phyloP scores from a whole-genome alignment of 92 coral and sea anemone species.

The Anthopleura xanthogrammica region DNA sequence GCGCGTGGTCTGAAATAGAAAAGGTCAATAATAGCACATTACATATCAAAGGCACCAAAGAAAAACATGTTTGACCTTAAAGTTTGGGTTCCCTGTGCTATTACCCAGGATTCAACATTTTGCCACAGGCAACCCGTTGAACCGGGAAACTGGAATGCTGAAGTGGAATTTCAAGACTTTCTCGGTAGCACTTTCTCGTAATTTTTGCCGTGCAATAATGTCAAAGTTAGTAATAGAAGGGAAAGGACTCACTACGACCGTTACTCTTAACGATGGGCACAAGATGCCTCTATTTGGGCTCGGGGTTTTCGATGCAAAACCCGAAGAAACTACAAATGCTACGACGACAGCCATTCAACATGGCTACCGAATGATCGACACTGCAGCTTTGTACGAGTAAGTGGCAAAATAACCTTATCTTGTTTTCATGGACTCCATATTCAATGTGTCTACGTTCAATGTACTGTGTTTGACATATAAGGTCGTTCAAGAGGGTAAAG shows the following conservation, averaged over 20 bases:
- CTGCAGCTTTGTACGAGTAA: constrained; percentile 61
- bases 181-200: too few relatives aligned
- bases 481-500: too few relatives aligned
- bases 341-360: constrained; percentile 52
- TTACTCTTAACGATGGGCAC: constrained; percentile 65
- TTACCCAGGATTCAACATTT: neutral
- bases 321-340: constrained; percentile 29
- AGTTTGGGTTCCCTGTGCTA: constrained; percentile 6
- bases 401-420: neutral
- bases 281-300: constrained; percentile 75
- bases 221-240: constrained; percentile 38
- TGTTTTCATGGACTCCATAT: too few relatives aligned
- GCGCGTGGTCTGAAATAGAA: too few relatives aligned
- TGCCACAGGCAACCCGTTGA: neutral
- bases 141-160: too few relatives aligned
- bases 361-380: constrained; percentile 72
- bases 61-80: too few relatives aligned
- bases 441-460: too few relatives aligned
- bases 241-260: constrained; percentile 24
- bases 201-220: constrained; percentile 9
- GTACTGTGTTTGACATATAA: too few relatives aligned
- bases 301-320: constrained; percentile 40
- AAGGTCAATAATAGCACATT: too few relatives aligned
- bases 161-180: neutral
- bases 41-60: too few relatives aligned